Base-by-base conservation (phyloP, 2,797 vertebrate genomes). In the Lagodon rhomboides region DNA sequence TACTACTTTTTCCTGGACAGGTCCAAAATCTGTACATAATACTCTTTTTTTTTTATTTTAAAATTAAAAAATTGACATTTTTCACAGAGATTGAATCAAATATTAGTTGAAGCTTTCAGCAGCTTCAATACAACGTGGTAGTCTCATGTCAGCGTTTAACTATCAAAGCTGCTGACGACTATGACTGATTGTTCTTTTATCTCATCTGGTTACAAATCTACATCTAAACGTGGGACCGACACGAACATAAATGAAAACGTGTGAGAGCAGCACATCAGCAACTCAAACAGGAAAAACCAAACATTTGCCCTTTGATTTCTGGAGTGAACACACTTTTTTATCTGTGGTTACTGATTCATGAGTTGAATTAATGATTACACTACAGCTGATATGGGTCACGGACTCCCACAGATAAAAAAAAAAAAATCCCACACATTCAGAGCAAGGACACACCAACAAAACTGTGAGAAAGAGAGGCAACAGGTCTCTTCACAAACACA, bases 271-370 rank as follows among this genome's bases (percentile, higher is more conserved):
- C 5, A 30, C 50, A 59, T 77, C 76, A 65, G 66, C 75, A 83
- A 69, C 13, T 82, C 80, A 62, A 78, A 81, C 82, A 86, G 56
- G 75, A 85, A 80, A 84, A 68, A 47, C 16, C 66, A 88, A 89
- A 89, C 74, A 83, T 76, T 80, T 84, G 77, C 71, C 82, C 91
- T 93, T 89, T 89, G 92, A 88, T 84, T 86, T 84, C 60, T 63
- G 65, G 58, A 51, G 46, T 68, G 8, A 85, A 84, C 68, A 4
- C 9, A 5, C 25, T 51, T 30, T 63, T 51, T 78, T 59, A 43
- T 7, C 27, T 25, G n/a, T 47, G 27, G 92, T 93, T 90, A 94
- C 90, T 93, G 82, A 94, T 94, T 93, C 18, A 87, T 65, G 13
- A 67, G 68, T 7, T 64, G 11, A 49, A 88, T 90, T 53, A 93